phyloP scores from a whole-genome alignment of 2,797 vertebrate genomes.

The Anas bahamensis region DNA sequence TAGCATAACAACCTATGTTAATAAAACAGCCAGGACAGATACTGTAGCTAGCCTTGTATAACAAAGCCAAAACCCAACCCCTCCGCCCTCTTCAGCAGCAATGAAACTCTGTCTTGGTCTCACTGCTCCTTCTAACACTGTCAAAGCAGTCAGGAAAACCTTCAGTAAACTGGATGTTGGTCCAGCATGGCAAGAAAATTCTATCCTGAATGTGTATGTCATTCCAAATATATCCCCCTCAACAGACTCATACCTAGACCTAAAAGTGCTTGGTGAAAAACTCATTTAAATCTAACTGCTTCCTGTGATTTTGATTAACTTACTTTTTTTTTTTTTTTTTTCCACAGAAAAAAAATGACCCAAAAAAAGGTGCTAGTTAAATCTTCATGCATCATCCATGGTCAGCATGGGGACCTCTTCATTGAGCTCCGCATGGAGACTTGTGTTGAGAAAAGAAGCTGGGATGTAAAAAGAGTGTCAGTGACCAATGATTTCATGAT shows the following conservation, averaged over 20 bases:
- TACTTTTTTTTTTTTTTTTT: too few species aligned
- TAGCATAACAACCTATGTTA: neutral
- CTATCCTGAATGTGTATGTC: neutral
- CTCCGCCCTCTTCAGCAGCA: neutral
- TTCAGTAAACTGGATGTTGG: neutral
- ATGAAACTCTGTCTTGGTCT: neutral
- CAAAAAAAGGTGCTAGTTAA: neutral
- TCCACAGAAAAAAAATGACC: neutral
- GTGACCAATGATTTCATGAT: neutral
- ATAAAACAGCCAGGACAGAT: neutral
- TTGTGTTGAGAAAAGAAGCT: neutral
- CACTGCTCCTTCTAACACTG: neutral
- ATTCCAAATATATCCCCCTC: neutral
- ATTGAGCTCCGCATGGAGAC: neutral
- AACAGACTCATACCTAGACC: neutral
- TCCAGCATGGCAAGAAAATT: neutral
- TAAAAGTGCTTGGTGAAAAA: neutral
- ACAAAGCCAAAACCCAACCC: neutral
- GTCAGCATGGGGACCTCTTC: neutral
- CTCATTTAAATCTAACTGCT: neutral
- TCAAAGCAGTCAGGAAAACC: neutral
- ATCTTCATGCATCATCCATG: neutral
- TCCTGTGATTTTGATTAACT: neutral
- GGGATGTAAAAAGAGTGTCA: neutral
- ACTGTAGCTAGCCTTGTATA: neutral